Evolutionary conservation across 2,888 invertebrate genomes (phyloP), one percentile per base, ranked within the genome.

Genomic region (Nomada lathburiana): DNA sequence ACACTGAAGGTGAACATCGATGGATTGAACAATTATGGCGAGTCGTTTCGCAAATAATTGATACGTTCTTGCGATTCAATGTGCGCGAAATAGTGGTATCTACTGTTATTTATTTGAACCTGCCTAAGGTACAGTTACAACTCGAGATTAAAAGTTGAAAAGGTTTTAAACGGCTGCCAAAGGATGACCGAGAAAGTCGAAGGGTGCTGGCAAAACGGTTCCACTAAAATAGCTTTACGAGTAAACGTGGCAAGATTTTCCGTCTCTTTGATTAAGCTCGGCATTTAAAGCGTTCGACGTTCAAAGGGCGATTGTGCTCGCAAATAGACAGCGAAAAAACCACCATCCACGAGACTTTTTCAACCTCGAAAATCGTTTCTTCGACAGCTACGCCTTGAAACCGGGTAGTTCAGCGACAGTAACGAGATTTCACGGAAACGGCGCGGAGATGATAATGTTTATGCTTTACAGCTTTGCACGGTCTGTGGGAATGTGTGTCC

Each of bases 391-490:
- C 47, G 62, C 42, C 67, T 53, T 5, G 26, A 59, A 62, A 65
- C 60, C 47, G 59, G 59, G 69, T 71, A 75, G 67, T 74, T 71
- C 65, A 11, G n/a, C 26, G 60, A 50, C 69, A 29, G 53, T 65
- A 72, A 80, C 64, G 55, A 60, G 76, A 69, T 65, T 82, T 76
- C 72, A 63, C 26, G 63, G 81, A 76, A 81, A 76, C 29, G 55
- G 13, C 18, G 53, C 13, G 50, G 10, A 44, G 50, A 63, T 26
- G 53, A 79, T 69, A 81, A 79, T 62, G 64, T 36, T 36, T 36
- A 36, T 36, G 36, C 5, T 36, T 36, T 36, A 5, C 18, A 9
- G 57, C 50, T 52, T 69, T 69, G 73, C 64, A 7, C 42, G 67
- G 18, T 50, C 29, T 1, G 3, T n/a, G 44, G 16, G 20, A 67